phyloP scores from a whole-genome alignment of 2,888 invertebrate genomes.

The Polyploca ridens region DNA sequence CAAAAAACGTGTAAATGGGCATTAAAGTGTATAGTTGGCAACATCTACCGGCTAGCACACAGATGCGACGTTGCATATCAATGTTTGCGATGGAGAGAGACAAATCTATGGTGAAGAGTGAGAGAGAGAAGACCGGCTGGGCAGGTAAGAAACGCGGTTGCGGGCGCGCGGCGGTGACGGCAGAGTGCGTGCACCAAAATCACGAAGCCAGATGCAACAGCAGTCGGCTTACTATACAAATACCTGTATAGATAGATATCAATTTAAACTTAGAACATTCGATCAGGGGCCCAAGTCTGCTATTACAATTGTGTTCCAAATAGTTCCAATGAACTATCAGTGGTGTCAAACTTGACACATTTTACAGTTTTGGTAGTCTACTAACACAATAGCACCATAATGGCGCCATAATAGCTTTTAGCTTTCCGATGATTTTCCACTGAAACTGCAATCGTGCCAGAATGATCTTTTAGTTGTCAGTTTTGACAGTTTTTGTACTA shows the following conservation, averaged over 20 bases:
- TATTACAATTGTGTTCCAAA: no score
- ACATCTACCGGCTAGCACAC: constrained; percentile 27
- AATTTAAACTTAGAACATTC: background rate
- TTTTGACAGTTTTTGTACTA: no score
- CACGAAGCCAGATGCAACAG: constrained; percentile 64
- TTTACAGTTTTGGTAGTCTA: no score
- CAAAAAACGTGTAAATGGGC: constrained; percentile 26
- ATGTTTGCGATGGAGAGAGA: constrained; percentile 45
- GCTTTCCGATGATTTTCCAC: no score
- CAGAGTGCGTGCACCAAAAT: constrained; percentile 54
- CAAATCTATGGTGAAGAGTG: constrained; percentile 31
- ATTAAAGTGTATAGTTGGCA: constrained; percentile 36
- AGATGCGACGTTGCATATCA: constrained; percentile 50
- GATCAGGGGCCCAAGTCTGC: no score
- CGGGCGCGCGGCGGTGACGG: constrained; percentile 20
- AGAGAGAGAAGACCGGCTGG: constrained; percentile 58
- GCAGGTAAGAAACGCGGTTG: constrained; percentile 50
- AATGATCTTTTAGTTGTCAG: no score
- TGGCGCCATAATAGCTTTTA: no score
- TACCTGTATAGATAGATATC: background rate
- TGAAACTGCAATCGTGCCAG: no score
- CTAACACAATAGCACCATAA: no score
- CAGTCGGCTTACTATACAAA: constrained; percentile 37
- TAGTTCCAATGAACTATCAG: no score
- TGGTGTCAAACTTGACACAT: no score